Evolutionary conservation across 2,888 invertebrate genomes (phyloP).

Genomic region (Rhorus exstirpatorius): DNA sequence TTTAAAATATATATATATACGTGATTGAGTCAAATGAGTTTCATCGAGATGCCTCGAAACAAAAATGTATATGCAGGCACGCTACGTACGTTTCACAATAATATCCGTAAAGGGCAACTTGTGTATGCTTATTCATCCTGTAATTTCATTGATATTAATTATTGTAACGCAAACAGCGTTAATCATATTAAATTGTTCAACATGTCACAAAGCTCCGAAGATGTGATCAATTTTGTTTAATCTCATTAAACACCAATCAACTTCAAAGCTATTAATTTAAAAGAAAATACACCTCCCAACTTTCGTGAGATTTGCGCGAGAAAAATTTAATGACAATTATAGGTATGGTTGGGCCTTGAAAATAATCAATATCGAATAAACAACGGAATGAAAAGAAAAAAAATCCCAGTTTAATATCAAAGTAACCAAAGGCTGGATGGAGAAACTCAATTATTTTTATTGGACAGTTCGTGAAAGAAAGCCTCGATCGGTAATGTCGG

Average conservation of each 20-base stretch:
- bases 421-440: not conserved
- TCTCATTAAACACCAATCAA: no score
- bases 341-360: not conserved
- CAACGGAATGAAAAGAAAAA: not conserved
- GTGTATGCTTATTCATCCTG: no score
- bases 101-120: no score
- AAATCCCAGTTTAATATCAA: not conserved
- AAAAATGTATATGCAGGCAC: not conserved
- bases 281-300: no score
- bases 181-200: no score
- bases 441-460: slow-evolving; percentile 87
- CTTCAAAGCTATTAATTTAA: no score
- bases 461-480: slow-evolving; percentile 91
- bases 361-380: not conserved
- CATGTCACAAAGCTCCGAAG: no score
- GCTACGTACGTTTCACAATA: no score
- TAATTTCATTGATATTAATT: no score
- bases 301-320: not conserved
- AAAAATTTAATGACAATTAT: not conserved
- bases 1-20: slow-evolving; percentile 5
- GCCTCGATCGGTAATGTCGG: slow-evolving; percentile 93
- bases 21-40: slow-evolving; percentile 8
- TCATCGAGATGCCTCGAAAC: not conserved
- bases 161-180: no score
- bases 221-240: no score